Evolutionary conservation across 1,140 invertebrate species (phyloP).

Genomic region (Matsumurasca onukii): DNA sequence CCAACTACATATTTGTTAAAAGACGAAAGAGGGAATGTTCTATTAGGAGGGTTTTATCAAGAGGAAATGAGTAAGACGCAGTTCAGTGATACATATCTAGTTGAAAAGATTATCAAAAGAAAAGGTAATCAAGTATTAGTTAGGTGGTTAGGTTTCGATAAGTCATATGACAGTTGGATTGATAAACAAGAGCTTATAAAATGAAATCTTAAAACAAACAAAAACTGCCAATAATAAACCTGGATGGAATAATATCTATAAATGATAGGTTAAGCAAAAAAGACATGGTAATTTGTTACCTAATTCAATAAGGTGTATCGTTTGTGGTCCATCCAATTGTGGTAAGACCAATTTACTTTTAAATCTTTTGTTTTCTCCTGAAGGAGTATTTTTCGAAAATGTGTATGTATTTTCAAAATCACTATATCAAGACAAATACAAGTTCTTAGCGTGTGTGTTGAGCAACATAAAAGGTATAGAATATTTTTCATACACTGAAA

Average conservation of each 20-base stretch:
- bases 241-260: background rate
- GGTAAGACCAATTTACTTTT: too few species aligned
- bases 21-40: constrained; percentile 30
- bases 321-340: constrained; percentile 44
- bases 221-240: background rate
- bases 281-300: constrained; percentile 38
- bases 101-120: constrained; percentile 44
- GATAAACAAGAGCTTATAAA: constrained; percentile 35
- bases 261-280: background rate
- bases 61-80: constrained; percentile 41
- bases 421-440: constrained; percentile 46
- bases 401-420: constrained; percentile 49
- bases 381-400: constrained; percentile 48
- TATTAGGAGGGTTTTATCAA: constrained; percentile 43
- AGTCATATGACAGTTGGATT: too few species aligned
- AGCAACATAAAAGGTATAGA: constrained; percentile 38
- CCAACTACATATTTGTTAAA: constrained; percentile 35
- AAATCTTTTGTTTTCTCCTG: too few species aligned
- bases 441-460: constrained; percentile 42
- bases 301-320: too few species aligned
- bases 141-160: constrained; percentile 46
- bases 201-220: constrained; percentile 18
- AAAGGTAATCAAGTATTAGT: constrained; percentile 44
- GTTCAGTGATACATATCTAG: constrained; percentile 44
- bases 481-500: constrained; percentile 26